Evolutionary conservation across 2,113 vertebrate species (phyloP), one percentile per base, ranked within the genome.

Genomic region (Pyxicephalus adspersus): DNA sequence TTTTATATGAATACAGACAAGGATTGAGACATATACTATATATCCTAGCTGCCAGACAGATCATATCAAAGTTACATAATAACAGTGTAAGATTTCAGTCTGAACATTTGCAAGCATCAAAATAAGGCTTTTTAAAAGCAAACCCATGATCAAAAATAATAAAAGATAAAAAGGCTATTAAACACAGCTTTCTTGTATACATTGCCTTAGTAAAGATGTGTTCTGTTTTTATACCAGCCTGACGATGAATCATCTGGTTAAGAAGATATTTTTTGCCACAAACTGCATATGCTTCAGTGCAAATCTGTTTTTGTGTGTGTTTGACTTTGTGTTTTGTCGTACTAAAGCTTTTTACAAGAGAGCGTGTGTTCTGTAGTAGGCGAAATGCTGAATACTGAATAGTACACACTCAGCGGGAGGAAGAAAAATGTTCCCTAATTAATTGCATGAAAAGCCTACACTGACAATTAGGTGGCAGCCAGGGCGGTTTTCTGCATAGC

Each of bases 211-310:
- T 9, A 23, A 65, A 66, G 23, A 54, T 63, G 34, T 25, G 25
- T 64, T 64, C 60, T 66, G 75, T 23, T 65, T 65, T 34, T 66
- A 34, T 77, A 51, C 38, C 54, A 4, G 23, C 8, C 9, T 66
- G 61, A 45, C 38, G 38, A 77, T 76, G 61, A 76, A 50, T 76
- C 60, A 51, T 77, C 50, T 65, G 60, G 61, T 55, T 18, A 61
- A 22, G 61, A 31, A 65, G 61, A 77, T 65, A 65, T 77, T 45
- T 60, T 60, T 58, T 76, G 31, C 31, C 31, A n/a, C 74, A 63
- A 25, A 63, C 55, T 63, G 60, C 58, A 64, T 20, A 63, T 51
- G 60, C 55, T 51, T 25, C 23, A 22, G 73, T 23, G 20, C 34
- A 61, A 34, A 1, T 45, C 11, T 50, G 16, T 75, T 28, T 4